Base-by-base conservation (phyloP, 1,140 invertebrate genomes). In the Anastrepha obliqua region DNA sequence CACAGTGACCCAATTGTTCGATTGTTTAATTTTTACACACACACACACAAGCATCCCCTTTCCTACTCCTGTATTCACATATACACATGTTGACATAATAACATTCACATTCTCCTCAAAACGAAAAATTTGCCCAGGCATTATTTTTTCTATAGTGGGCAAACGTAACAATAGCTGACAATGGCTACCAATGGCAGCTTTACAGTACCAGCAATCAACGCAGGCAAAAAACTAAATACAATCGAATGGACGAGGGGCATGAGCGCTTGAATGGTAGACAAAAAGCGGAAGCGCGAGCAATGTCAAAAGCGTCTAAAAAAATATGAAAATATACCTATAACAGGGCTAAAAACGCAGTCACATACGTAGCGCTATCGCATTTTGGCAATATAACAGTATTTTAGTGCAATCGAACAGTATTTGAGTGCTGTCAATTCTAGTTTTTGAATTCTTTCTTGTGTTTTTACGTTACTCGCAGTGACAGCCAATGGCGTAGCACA, bases 1-100 rank as follows among this genome's bases (percentile, higher is more conserved):
- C 70, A 74, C n/a, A 74, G 70, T 74, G 70, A 74, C 70, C 70
- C 44, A 74, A 74, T 17, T 74, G n/a, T 47, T 44, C 29, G 29
- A 20, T 39, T 67, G 11, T n/a, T 5, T 64, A 8, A 8, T 58
- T 58, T 58, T 58, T 58, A 7, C 55, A 58, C 7, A 58, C 55
- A n/a, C 44, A 47, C 42, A 47, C 44, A 74, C 4, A 51, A 29
- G 65, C 20, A 39, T 67, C 29, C 29, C 0, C 29, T 0, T 29
- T 29, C 29, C 29, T 29, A 29, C 29, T 29, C 29, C 29, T 29
- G 29, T 29, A 29, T 29, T 29, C 29, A 29, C 29, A 29, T 29
- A 29, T 29, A 29, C 29, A 29, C 29, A 29, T 29, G 29, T 29
- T 29, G 29, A 29, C 29, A 29, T 29, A 29, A 29, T 29, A 29